Base-by-base conservation (phyloP, 1,140 invertebrate species). In the Galleria mellonella region DNA sequence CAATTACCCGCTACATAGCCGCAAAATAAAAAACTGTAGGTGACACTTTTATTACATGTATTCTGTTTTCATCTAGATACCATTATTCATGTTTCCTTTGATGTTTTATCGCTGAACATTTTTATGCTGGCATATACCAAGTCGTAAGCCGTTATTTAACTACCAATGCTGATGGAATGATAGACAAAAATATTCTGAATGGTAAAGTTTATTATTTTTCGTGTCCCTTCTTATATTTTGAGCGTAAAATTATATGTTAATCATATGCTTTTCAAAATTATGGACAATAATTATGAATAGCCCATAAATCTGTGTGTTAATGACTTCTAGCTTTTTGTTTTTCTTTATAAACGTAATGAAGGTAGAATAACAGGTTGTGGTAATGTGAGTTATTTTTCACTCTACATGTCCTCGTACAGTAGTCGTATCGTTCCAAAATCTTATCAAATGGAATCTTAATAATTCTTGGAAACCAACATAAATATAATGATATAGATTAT, bases 11-110 rank as follows among this genome's bases (percentile, higher is more conserved):
- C 42, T 51, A 50, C 45, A 43, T 48, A 60, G 29, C 45, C 41
- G 41, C 47, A 27, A 51, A 51, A 65, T 71, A 71, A 67, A 72
- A 75, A 76, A 70, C 58, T 72, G 72, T 53, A 58, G 55, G 63
- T 72, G 76, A 79, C 76, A 81, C 52, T 75, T 81, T 77, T 81
- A 83, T 83, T 74, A 65, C 68, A 58, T 62, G 64, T 74, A 73
- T 75, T 68, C 64, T 68, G 72, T 81, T 81, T 75, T 81, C 68
- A 81, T 81, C 71, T 83, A 71, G 76, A 78, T 79, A 63, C 63
- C 69, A 83, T 83, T 79, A 76, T 62, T 81, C 67, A 76, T 67
- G 62, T 55, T 52, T 31, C 60, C 76, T 83, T 83, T 83, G 77
- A 82, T 74, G 73, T 83, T 81, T 68, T 72, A 78, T 81, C 62